Evolutionary conservation across 2,113 vertebrate genomes (phyloP).

Genomic region (Lycocorax pyrrhopterus): DNA sequence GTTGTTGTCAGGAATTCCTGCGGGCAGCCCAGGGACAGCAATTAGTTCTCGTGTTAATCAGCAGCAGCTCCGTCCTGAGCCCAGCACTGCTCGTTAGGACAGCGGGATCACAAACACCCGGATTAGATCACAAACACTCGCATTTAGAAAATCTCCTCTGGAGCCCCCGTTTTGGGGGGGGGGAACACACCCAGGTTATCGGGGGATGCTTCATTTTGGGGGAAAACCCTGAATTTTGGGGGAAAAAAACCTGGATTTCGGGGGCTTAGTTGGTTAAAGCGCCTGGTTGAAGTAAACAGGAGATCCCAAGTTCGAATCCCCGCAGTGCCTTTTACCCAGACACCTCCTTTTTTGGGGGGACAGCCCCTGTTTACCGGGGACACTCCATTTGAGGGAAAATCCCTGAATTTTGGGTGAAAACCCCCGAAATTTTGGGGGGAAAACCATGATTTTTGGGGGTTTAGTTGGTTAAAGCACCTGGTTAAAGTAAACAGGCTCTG

Average conservation of each 20-base stretch:
- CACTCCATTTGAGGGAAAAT: not conserved
- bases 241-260: too few species aligned
- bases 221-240: too few species aligned
- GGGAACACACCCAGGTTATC: not conserved
- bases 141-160: not conserved
- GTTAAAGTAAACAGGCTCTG: not conserved
- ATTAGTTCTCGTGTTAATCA: not conserved
- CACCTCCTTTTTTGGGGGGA: not conserved
- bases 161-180: not conserved
- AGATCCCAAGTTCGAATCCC: not conserved
- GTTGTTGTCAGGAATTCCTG: not conserved
- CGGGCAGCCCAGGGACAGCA: not conserved
- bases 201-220: not conserved
- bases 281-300: not conserved
- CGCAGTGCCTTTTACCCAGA: not conserved
- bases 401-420: not conserved
- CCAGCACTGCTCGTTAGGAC: fast-evolving
- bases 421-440: not conserved
- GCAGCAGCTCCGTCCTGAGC: not conserved
- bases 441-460: not conserved
- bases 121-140: too few species aligned
- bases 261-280: not conserved
- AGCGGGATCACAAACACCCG: not conserved
- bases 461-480: not conserved
- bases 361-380: not conserved